Percentiles rank a stretch among this genome's conserved stretches.
Conservation (phyloP, 1,140 invertebrate genomes). For the Ostrea edulis region DNA sequence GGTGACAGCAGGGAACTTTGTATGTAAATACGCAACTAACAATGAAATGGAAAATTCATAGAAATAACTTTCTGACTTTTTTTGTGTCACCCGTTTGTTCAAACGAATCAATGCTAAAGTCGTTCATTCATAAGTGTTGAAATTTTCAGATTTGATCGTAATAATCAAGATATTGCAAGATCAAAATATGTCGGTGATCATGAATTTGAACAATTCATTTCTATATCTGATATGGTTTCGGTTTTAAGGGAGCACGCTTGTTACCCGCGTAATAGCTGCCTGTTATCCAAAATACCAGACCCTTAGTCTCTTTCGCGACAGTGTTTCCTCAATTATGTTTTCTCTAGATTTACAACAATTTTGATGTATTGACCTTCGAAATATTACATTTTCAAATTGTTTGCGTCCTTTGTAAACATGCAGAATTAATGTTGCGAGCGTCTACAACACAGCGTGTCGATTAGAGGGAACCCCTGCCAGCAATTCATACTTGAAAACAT, state of each 20-base stretch:
- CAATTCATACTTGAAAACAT: too few relatives aligned
- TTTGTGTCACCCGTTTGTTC: background rate
- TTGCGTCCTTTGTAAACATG: background rate
- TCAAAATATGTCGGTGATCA: background rate
- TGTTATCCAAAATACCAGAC: background rate
- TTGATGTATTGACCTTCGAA: background rate
- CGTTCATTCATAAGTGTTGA: conserved; percentile 19
- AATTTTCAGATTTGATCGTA: background rate
- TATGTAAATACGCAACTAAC: background rate
- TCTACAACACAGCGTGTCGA: too few relatives aligned
- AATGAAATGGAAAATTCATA: too few relatives aligned
- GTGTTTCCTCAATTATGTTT: background rate
- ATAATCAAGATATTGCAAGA: background rate
- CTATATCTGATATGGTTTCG: background rate
- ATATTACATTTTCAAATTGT: background rate
- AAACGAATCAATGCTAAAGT: background rate
- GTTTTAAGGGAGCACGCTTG: background rate
- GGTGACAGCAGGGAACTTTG: background rate
- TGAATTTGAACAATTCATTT: conserved; percentile 8
- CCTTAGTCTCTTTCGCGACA: background rate
- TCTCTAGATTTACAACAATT: background rate
- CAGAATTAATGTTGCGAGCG: too few relatives aligned
- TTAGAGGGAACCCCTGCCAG: too few relatives aligned
- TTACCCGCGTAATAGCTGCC: background rate
- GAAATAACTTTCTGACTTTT: conserved; percentile 27